Conservation (phyloP, 2,113 vertebrate genomes). For the Anseranas semipalmata region DNA sequence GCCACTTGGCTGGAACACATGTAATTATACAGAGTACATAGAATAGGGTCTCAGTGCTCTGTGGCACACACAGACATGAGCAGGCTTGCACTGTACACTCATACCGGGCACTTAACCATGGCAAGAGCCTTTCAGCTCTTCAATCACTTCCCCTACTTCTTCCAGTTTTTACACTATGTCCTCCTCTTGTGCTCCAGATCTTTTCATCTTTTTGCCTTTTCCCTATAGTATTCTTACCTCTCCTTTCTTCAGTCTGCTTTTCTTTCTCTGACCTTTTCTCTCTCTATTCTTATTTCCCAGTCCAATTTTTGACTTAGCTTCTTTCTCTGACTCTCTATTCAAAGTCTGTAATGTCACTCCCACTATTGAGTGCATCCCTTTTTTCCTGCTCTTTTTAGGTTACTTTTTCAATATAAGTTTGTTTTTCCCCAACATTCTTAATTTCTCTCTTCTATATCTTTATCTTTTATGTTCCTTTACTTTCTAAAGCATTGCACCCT, state of each 20-base stretch:
- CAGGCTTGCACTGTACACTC: not conserved
- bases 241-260: not conserved
- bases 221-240: not conserved
- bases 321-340: not conserved
- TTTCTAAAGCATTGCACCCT: not conserved
- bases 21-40: no score
- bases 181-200: not conserved
- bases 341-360: not conserved
- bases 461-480: not conserved
- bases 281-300: not conserved
- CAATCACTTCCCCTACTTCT: not conserved
- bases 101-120: fast-evolving
- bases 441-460: not conserved
- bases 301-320: not conserved
- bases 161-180: not conserved
- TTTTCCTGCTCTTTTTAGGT: not conserved
- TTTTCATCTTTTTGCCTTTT: not conserved
- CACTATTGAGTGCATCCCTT: not conserved
- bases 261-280: not conserved
- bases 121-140: not conserved
- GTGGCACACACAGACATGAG: not conserved
- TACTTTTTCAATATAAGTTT: not conserved
- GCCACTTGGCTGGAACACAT: not conserved
- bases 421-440: not conserved
- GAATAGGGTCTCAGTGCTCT: not conserved